These are phyloP conservation scores for Shargacucullia verbasci DNA, from an alignment of 2,888 invertebrate genomes.

Conservation along the genomic window DNA sequence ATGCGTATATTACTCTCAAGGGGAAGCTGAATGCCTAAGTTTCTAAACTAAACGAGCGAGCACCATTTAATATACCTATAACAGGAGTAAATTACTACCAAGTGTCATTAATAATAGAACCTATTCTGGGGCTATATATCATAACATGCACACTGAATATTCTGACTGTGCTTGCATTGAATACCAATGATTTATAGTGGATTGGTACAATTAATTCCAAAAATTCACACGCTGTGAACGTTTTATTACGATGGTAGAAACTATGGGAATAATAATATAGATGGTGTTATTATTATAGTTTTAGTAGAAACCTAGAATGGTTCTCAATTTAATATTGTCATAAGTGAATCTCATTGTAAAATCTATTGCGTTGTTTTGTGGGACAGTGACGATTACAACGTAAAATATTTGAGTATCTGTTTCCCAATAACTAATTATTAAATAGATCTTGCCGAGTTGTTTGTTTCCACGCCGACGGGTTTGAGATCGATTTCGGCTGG, in stretches of 20 bases:
- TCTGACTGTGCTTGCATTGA: slow-evolving; percentile 47
- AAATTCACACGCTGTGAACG: slow-evolving; percentile 31
- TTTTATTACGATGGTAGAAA: slow-evolving; percentile 40
- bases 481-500: no score
- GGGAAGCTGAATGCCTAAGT: slow-evolving; percentile 40
- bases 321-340: background rate
- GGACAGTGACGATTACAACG: no score
- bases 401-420: no score
- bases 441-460: no score
- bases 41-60: slow-evolving; percentile 41
- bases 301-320: background rate
- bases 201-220: slow-evolving; percentile 46
- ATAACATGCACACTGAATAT: slow-evolving; percentile 43
- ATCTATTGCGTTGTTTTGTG: no score
- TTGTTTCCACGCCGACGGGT: no score
- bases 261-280: slow-evolving; percentile 21
- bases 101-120: slow-evolving; percentile 49
- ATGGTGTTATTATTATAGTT: slow-evolving; percentile 18
- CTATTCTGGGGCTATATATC: slow-evolving; percentile 37
- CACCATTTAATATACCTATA: slow-evolving; percentile 49
- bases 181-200: slow-evolving; percentile 43
- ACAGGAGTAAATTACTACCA: slow-evolving; percentile 48
- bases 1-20: slow-evolving; percentile 40
- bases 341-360: no score
- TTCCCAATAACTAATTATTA: no score